Base-by-base conservation (phyloP, 2,113 vertebrate genomes). In the Pagrus major region DNA sequence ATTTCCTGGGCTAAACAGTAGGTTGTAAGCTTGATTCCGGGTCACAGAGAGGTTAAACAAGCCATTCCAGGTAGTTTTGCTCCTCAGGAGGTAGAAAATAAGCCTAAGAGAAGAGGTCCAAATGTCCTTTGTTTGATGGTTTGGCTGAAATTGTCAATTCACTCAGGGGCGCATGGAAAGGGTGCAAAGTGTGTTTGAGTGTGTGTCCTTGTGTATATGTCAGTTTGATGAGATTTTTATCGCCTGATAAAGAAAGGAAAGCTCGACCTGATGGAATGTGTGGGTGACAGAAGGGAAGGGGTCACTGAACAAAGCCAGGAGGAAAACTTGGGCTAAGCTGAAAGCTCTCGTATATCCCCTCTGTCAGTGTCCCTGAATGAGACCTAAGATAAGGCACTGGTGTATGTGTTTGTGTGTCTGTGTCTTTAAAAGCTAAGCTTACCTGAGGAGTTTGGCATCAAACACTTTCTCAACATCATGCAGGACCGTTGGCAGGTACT, bases 391-490 rank as follows among this genome's bases (percentile, higher is more conserved):
- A 68, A 71, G 51, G 27, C 37, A 42, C 51, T 39, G 5, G 73
- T 54, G n/a, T 72, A 42, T 54, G 66, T 51, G 33, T 58, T 23
- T 78, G 21, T 68, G 37, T 72, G 18, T 52, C 16, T 70, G 61
- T 56, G 29, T 56, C 56, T 37, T 69, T 47, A 58, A 71, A 71
- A 42, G 12, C 63, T 41, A 64, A 66, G 73, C 89, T 87, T 80
- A 99, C 98, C 98, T 99, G 80, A 99, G 96, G 84, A 99, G 94
- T 90, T 94, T 97, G 37, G 95, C 96, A 93, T 99, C 96, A 90
- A 99, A 99, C 74, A 99, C 97, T 8, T 87, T 98, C 93, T 98
- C 98, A 56, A 99, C 97, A 80, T 99, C 98, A 0, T 97, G 97
- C 65, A 99, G 95, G 68, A 99, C 97, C 10, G 97, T 96, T 0